A percentile compares a stretch with the other conserved stretches of the same genome.
Conservation (phyloP, 2,888 invertebrate species). For the Lacanobia wlatinum region DNA sequence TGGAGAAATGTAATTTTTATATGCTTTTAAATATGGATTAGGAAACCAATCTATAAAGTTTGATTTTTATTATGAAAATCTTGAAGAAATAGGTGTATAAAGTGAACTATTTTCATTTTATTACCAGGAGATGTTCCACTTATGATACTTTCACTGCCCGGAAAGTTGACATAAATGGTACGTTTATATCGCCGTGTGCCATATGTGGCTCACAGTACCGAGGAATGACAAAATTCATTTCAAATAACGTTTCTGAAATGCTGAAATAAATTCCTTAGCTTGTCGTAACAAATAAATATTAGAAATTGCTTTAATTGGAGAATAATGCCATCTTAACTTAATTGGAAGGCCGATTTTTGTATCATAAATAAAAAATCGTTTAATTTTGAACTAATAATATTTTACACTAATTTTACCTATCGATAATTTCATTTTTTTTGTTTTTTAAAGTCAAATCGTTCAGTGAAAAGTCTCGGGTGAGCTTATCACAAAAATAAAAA, state of each 20-base stretch:
- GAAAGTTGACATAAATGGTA: conserved; percentile 16
- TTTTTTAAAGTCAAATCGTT: too few relatives aligned
- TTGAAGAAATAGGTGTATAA: neutral
- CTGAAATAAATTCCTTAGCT: neutral
- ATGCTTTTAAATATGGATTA: conserved; percentile 42
- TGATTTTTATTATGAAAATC: conserved; percentile 2
- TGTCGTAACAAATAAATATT: neutral
- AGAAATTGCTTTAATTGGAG: neutral
- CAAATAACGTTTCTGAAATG: neutral
- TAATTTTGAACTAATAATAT: neutral
- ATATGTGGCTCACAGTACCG: neutral
- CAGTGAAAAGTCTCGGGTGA: too few relatives aligned
- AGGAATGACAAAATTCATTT: conserved; percentile 8
- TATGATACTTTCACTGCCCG: conserved; percentile 16
- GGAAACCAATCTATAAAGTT: conserved; percentile 11
- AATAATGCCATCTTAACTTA: neutral
- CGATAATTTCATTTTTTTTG: too few relatives aligned
- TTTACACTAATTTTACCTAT: neutral
- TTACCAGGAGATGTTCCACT: neutral
- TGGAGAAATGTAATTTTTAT: conserved; percentile 37
- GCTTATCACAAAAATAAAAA: too few relatives aligned
- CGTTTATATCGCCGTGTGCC: neutral
- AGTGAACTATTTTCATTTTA: conserved; percentile 12
- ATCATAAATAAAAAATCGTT: neutral
- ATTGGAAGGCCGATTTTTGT: neutral